These are phyloP conservation scores for Conops quadrifasciatus DNA, from an alignment of 2,888 invertebrate genomes.

Conservation along the genomic window DNA sequence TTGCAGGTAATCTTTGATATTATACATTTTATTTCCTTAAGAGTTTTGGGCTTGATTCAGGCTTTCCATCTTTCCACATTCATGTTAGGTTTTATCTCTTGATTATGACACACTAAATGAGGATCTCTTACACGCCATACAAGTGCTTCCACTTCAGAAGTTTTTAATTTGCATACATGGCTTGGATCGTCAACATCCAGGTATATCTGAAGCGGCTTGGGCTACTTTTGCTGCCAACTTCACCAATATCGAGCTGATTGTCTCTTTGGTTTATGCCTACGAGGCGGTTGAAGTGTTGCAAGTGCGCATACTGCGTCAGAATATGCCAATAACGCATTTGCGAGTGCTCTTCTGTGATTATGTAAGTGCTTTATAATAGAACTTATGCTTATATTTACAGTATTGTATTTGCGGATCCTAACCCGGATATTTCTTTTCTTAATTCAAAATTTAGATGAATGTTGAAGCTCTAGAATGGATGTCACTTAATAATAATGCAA, in stretches of 20 bases:
- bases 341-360: slow-evolving; percentile 78
- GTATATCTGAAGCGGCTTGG: slow-evolving; percentile 74
- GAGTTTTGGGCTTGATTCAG: no score
- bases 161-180: slow-evolving; percentile 77
- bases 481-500: slow-evolving; percentile 59
- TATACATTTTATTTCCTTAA: not conserved
- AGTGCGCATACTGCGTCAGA: slow-evolving; percentile 71
- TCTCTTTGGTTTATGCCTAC: slow-evolving; percentile 72
- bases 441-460: slow-evolving; percentile 54
- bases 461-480: slow-evolving; percentile 62
- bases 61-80: not conserved
- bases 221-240: slow-evolving; percentile 66
- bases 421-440: not conserved
- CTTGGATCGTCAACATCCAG: slow-evolving; percentile 71
- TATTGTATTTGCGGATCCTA: no score
- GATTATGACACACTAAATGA: slow-evolving; percentile 64
- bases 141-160: slow-evolving; percentile 67
- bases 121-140: slow-evolving; percentile 59
- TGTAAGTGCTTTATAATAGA: slow-evolving; percentile 59
- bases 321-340: slow-evolving; percentile 78
- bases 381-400: not conserved
- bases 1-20: slow-evolving; percentile 65
- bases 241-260: slow-evolving; percentile 58
- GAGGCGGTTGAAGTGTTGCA: slow-evolving; percentile 73
- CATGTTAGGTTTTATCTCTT: slow-evolving; percentile 56